These are phyloP conservation scores for Drosophila lowei DNA, from an alignment of 1,140 invertebrate species.

Conservation along the genomic window DNA sequence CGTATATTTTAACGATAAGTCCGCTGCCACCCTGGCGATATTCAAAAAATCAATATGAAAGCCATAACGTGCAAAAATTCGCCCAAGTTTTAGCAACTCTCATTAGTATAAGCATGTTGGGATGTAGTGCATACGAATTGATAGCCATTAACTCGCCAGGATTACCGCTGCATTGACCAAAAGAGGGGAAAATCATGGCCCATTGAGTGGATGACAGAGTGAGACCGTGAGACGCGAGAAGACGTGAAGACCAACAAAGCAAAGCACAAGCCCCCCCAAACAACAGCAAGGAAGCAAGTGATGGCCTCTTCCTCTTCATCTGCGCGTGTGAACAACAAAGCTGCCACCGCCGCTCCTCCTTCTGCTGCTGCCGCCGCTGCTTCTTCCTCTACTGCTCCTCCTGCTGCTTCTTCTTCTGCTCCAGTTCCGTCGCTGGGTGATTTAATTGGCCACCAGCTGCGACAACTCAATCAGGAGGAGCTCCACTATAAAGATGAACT, in stretches of 20 bases:
- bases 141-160: constrained; percentile 40
- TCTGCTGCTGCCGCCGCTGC: constrained; percentile 9
- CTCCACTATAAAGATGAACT: constrained; percentile 63
- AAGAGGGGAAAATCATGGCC: constrained; percentile 19
- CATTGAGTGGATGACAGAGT: constrained; percentile 36
- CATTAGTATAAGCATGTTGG: constrained; percentile 49
- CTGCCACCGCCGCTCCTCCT: constrained; percentile 19
- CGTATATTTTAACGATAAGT: too few species aligned
- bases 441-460: constrained; percentile 58
- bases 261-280: constrained; percentile 17
- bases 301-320: constrained; percentile 59
- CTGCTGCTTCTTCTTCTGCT: constrained; percentile 8
- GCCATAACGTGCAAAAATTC: constrained; percentile 51
- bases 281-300: constrained; percentile 44
- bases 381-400: constrained; percentile 13
- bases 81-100: constrained; percentile 37
- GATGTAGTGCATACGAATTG: constrained; percentile 43
- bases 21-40: too few species aligned
- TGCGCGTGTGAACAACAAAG: constrained; percentile 58
- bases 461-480: constrained; percentile 51
- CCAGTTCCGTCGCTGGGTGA: constrained; percentile 47
- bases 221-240: constrained; percentile 26
- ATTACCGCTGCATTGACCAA: constrained; percentile 43
- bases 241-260: constrained; percentile 7
- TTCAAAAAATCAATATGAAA: constrained; percentile 60